A percentile compares a stretch with the other conserved stretches of the same genome.
These are phyloP conservation scores for Heliocidaris tuberculata DNA, from an alignment of 35 echinoderm and acorn worm genomes.

Conservation along the genomic window DNA sequence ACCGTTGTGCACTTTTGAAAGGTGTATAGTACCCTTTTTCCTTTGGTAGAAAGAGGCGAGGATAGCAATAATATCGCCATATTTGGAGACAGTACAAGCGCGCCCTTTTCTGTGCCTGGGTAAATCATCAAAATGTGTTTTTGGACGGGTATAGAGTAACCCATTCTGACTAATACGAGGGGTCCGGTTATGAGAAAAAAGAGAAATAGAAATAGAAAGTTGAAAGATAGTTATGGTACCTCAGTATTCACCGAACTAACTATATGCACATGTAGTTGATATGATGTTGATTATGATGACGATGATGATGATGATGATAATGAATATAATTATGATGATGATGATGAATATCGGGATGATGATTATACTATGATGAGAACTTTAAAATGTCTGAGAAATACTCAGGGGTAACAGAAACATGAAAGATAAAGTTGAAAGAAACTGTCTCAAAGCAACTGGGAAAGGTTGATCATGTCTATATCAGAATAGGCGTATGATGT, in stretches of 20 bases:
- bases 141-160: background rate
- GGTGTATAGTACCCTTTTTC: background rate
- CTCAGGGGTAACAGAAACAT: too few species aligned
- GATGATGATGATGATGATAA: background rate
- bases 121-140: background rate
- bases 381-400: too few species aligned
- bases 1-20: background rate
- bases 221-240: background rate
- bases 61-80: background rate
- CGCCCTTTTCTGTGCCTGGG: background rate
- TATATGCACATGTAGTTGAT: background rate
- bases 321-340: background rate
- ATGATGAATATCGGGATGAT: background rate
- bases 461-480: too few species aligned
- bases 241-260: too few species aligned
- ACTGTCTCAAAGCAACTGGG: too few species aligned
- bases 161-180: background rate
- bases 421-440: too few species aligned
- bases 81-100: background rate
- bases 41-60: too few species aligned
- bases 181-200: background rate
- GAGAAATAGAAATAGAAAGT: background rate
- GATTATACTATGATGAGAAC: too few species aligned
- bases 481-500: too few species aligned
- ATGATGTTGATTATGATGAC: background rate